Evolutionary conservation across 2,888 invertebrate genomes (phyloP).

Genomic region (Phanerotoma sp.): DNA sequence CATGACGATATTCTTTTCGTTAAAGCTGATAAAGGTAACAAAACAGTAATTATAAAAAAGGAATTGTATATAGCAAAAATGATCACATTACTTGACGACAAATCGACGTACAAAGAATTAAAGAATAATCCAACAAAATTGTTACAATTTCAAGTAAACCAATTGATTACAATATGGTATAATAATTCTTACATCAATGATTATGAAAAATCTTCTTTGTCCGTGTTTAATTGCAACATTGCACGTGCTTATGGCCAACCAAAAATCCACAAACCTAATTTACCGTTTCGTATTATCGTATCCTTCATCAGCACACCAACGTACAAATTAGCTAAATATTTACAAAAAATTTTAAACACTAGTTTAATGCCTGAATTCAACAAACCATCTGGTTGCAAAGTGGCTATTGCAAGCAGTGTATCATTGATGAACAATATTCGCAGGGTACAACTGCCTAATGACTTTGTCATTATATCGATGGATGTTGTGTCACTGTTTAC

Average conservation of each 20-base stretch:
- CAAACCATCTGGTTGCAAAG: neutral
- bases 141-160: constrained; percentile 2
- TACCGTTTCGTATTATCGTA: constrained; percentile 20
- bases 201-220: neutral
- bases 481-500: constrained; percentile 22
- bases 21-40: constrained; percentile 24
- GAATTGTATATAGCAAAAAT: constrained; percentile 17
- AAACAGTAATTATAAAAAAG: constrained; percentile 9
- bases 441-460: constrained; percentile 4
- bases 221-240: neutral
- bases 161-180: constrained; percentile 2
- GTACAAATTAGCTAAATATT: constrained; percentile 18
- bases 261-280: constrained; percentile 23
- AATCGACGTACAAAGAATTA: constrained; percentile 6
- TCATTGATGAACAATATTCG: constrained; percentile 4
- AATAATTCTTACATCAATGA: constrained; percentile 4
- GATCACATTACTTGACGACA: constrained; percentile 8
- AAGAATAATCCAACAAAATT: constrained; percentile 2
- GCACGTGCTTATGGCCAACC: constrained; percentile 20
- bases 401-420: neutral
- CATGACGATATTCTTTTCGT: constrained; percentile 20
- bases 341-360: constrained; percentile 10
- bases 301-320: constrained; percentile 20
- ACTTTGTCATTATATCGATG: constrained; percentile 21
- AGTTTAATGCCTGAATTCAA: constrained; percentile 2